Evolutionary conservation across 1,140 invertebrate genomes (phyloP).

Genomic region (Musca domestica): DNA sequence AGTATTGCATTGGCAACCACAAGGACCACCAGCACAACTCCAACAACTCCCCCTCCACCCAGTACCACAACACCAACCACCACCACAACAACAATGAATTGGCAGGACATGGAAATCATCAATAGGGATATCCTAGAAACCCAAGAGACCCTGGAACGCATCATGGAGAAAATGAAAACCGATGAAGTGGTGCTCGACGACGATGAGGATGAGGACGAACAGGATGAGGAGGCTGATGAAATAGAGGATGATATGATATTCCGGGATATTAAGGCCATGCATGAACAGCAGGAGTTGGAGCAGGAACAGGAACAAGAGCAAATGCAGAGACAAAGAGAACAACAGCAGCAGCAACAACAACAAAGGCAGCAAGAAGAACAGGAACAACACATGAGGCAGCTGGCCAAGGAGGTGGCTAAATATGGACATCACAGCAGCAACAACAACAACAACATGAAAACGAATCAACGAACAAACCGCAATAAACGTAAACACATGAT

Average conservation of each 20-base stretch:
- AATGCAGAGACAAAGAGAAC: slow-evolving; percentile 12
- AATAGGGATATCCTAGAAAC: no score
- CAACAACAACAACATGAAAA: no score
- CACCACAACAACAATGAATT: slow-evolving; percentile 6
- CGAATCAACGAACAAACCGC: slow-evolving; percentile 1
- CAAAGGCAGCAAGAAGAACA: not conserved
- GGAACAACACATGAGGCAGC: not conserved
- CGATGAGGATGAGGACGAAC: not conserved
- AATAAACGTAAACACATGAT: no score
- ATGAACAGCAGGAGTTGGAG: slow-evolving; percentile 5
- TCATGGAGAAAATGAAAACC: slow-evolving; percentile 9
- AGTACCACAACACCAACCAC: not conserved
- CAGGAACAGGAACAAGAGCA: slow-evolving; percentile 11
- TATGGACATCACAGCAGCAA: no score
- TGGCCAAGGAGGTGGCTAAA: no score
- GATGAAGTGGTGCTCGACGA: not conserved
- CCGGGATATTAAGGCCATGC: slow-evolving; percentile 35
- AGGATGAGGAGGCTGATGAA: slow-evolving; percentile 12
- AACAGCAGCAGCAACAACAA: slow-evolving; percentile 27
- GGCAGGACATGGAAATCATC: not conserved
- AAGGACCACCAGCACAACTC: no score
- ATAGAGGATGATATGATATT: slow-evolving; percentile 47
- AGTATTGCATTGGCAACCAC: no score
- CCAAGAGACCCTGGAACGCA: slow-evolving; percentile 1
- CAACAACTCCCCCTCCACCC: not conserved